Conservation (phyloP, 1,140 invertebrate genomes). For the Drosophila lini region DNA sequence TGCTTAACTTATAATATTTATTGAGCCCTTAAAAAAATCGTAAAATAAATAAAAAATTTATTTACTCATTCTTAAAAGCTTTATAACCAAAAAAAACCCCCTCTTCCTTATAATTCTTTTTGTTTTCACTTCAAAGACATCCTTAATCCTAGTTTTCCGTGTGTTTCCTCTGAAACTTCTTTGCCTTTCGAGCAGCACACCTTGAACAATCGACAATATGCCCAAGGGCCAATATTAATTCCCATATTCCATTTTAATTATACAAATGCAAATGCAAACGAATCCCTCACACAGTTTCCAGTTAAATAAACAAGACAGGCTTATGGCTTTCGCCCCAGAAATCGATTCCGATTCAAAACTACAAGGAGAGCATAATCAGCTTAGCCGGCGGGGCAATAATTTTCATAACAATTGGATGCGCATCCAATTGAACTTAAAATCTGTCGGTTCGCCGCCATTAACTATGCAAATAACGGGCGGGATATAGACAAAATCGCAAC, state of each 20-base stretch:
- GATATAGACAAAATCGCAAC: conserved; percentile 76
- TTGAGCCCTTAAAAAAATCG: neutral
- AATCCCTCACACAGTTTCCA: conserved; percentile 19
- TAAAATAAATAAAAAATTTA: neutral
- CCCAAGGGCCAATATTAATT: conserved; percentile 1
- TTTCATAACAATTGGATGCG: conserved; percentile 58
- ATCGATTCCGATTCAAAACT: conserved; percentile 34
- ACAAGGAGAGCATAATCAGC: conserved; percentile 26
- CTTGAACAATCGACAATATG: conserved; percentile 18
- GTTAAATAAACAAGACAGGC: conserved; percentile 20
- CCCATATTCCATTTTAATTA: conserved; percentile 34
- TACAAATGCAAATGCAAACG: conserved; percentile 40
- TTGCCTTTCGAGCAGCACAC: neutral
- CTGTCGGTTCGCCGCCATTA: conserved; percentile 57
- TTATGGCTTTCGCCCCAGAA: neutral
- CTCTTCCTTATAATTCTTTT: neutral
- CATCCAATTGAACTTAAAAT: conserved; percentile 64
- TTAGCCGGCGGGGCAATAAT: conserved; percentile 21
- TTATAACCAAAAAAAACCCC: neutral
- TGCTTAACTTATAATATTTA: neutral
- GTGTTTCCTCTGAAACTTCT: neutral
- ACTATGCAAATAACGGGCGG: conserved; percentile 73
- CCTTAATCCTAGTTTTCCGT: neutral
- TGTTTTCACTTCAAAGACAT: neutral
- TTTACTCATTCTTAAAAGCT: neutral